A percentile compares a stretch with the other conserved stretches of the same genome.
Evolutionary conservation across 2,113 vertebrate species (phyloP).

Genomic region (Xerus inauris): DNA sequence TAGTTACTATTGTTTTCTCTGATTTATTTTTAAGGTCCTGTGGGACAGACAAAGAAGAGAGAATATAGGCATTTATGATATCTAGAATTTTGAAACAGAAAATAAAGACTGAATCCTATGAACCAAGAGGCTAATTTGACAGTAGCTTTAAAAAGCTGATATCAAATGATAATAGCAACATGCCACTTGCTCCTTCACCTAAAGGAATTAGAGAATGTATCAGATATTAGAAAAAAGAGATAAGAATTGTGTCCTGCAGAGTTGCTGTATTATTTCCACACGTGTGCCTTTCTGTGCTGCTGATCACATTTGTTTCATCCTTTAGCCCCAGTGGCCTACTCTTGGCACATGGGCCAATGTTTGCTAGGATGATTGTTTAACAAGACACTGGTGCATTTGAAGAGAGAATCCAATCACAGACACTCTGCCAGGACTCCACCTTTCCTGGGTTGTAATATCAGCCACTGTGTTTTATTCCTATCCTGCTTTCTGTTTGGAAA

Average conservation of each 20-base stretch:
- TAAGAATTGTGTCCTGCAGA: not conserved
- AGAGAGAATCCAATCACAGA: not conserved
- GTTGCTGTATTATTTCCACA: not conserved
- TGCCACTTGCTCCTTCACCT: not conserved
- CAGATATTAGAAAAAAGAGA: not conserved
- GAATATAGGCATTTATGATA: not conserved
- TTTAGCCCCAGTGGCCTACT: not conserved
- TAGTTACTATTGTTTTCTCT: not conserved
- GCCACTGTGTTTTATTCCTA: not conserved
- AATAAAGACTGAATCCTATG: not conserved
- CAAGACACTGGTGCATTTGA: not conserved
- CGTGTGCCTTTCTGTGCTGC: not conserved
- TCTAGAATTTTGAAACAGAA: constrained; percentile 3
- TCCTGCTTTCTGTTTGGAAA: not conserved
- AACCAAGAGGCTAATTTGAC: not conserved
- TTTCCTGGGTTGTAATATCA: not conserved
- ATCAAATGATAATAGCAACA: not conserved
- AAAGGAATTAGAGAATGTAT: not conserved
- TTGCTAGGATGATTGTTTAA: not conserved
- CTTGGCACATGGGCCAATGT: not conserved
- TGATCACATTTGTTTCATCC: not conserved
- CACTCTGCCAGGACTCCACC: not conserved
- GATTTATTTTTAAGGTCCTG: not conserved
- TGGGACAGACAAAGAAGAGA: not conserved
- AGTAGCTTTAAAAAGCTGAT: not conserved